Evolutionary conservation across 1,140 invertebrate species (phyloP), one percentile per base, ranked within the genome.

Genomic region (Ylistrum balloti): DNA sequence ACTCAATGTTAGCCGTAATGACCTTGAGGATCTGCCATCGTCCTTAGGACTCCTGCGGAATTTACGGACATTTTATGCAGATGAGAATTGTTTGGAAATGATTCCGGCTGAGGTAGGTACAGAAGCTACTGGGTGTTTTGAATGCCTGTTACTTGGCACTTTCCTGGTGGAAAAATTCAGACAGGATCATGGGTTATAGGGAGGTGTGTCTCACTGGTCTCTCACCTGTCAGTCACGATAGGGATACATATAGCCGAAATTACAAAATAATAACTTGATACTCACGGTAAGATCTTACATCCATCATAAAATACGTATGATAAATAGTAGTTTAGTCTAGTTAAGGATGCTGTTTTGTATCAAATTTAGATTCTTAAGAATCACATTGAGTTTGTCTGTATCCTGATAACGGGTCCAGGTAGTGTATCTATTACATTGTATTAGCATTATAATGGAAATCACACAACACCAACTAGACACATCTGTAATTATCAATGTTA

Each of bases 1-100:
- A 96, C 96, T 99, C 10, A 99, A 99, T 96, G 97, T 99, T 88
- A 99, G 98, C 33, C 99, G 99, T 86, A 99, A 99, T 97, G 98
- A 99, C 94, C 96, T 99, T 41, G 97, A 97, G 92, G 97, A 97
- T 93, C 96, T 99, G 74, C 98, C 99, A 33, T 97, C 97, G 87
- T 98, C 98, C 93, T 99, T 99, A 96, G 99, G 99, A 15, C 98
- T 98, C 95, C 97, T 99, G 88, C 97, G 98, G 87, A 99, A 99
- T 96, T 96, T 99, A 11, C 97, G 99, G 90, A 98, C 99, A 15
- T 96, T 99, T 33, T 99, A 99, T 97, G 97, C 99, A 91, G 99
- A 99, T 97, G 99, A 99, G 96, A 99, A 99, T 96, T 98, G 98
- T 94, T 97, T 99, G 85, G 98, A 99, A 95, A 97, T 97, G 35